phyloP scores from a whole-genome alignment of 1,140 invertebrate genomes.

The Papilio polyxenes region DNA sequence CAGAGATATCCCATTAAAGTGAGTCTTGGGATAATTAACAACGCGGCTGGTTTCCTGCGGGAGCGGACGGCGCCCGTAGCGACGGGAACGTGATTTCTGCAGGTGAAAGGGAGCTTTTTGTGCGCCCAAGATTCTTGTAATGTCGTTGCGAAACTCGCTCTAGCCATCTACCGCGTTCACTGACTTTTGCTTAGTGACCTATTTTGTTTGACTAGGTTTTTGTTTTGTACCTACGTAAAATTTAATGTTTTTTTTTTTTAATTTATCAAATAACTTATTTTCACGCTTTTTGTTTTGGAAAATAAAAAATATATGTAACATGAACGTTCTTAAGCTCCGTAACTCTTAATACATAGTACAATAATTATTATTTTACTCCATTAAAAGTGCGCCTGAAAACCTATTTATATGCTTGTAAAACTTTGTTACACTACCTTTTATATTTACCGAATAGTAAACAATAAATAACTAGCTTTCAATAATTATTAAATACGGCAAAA shows the following conservation, averaged over 20 bases:
- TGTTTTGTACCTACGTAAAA: neutral
- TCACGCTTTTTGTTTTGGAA: too few species aligned
- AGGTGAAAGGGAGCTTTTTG: constrained; percentile 67
- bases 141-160: constrained; percentile 43
- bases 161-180: constrained; percentile 10
- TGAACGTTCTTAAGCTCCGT: too few species aligned
- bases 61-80: constrained; percentile 40
- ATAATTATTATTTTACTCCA: too few species aligned
- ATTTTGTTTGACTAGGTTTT: constrained; percentile 13
- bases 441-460: too few species aligned
- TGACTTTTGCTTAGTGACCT: constrained; percentile 13
- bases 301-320: too few species aligned
- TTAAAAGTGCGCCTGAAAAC: too few species aligned
- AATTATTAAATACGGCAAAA: neutral
- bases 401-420: too few species aligned
- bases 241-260: neutral
- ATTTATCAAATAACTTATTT: neutral
- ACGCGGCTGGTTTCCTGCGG: constrained; percentile 52
- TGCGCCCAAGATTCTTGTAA: constrained; percentile 55
- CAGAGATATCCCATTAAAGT: constrained; percentile 49
- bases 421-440: too few species aligned
- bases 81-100: constrained; percentile 55
- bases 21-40: constrained; percentile 56
- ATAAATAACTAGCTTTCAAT: neutral
- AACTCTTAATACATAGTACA: too few species aligned